phyloP scores from a whole-genome alignment of 1,140 invertebrate genomes.

The Mycetomoellerius zeteki region DNA sequence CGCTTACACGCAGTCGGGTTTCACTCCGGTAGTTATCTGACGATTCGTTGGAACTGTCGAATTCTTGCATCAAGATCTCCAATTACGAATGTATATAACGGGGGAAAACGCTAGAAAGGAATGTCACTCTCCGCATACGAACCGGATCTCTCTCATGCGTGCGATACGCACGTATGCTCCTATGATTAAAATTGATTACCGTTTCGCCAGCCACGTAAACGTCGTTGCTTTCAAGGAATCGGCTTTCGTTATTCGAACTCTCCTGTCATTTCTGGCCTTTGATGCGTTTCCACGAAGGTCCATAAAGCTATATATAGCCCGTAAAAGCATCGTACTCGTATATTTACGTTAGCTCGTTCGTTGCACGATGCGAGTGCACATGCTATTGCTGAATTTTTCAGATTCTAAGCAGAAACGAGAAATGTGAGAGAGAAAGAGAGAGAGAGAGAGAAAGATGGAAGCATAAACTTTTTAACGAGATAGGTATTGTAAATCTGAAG shows the following conservation, averaged over 20 bases:
- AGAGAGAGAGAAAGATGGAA: neutral
- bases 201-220: constrained; percentile 2
- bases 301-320: neutral
- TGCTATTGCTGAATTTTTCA: constrained; percentile 40
- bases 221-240: constrained; percentile 41
- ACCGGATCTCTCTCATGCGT: neutral
- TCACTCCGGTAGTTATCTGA: neutral
- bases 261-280: constrained; percentile 36
- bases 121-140: neutral
- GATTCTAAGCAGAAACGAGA: constrained; percentile 19
- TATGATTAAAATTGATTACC: constrained; percentile 4
- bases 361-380: constrained; percentile 13
- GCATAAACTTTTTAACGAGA: constrained; percentile 30
- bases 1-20: neutral
- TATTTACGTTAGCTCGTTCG: constrained; percentile 56
- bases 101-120: neutral
- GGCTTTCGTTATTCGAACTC: constrained; percentile 45
- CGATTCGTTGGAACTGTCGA: neutral
- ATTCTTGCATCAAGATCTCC: neutral
- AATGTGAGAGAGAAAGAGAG: neutral
- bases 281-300: constrained; percentile 9
- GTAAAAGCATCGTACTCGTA: constrained; percentile 44
- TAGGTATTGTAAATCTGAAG: constrained; percentile 28
- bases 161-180: neutral
- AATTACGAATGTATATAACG: constrained; percentile 16